phyloP scores from a whole-genome alignment of 23 tunicate species.

The Styela plicata region DNA sequence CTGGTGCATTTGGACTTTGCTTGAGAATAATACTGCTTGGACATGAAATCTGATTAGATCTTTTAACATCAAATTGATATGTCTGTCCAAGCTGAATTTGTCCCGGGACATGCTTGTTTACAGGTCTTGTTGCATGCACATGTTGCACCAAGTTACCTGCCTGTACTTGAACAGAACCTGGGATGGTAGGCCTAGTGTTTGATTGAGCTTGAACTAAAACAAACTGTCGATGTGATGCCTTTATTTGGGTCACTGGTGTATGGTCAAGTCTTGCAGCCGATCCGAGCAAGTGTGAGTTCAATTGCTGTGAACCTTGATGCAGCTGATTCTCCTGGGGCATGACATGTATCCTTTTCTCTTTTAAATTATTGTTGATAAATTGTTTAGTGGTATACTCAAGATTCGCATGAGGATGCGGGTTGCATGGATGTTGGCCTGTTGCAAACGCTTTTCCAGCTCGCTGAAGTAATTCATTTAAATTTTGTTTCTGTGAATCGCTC shows the following conservation, averaged over 20 bases:
- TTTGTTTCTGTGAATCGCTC: not conserved
- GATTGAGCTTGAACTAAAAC: not conserved
- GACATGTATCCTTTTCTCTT: not conserved
- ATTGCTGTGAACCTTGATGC: not conserved
- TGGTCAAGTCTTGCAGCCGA: not conserved
- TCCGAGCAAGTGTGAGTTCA: not conserved
- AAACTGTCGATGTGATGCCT: not conserved
- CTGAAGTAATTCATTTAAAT: not conserved
- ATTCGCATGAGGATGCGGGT: not conserved
- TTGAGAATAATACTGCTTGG: slow-evolving; percentile 17
- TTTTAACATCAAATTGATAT: slow-evolving; percentile 8
- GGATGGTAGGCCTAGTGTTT: not conserved
- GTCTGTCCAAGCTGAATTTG: slow-evolving; percentile 16
- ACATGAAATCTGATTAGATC: not conserved
- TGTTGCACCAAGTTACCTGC: not conserved
- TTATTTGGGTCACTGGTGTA: not conserved
- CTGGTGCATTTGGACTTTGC: not conserved
- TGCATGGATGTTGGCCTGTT: not conserved
- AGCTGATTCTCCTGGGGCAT: not conserved
- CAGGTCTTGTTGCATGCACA: not conserved
- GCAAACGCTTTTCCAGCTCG: not conserved
- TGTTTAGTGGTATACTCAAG: no score
- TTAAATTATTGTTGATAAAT: not conserved
- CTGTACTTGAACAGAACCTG: not conserved
- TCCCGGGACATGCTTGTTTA: not conserved